phyloP scores from a whole-genome alignment of 2,797 vertebrate genomes.

The Hipposideros larvatus region DNA sequence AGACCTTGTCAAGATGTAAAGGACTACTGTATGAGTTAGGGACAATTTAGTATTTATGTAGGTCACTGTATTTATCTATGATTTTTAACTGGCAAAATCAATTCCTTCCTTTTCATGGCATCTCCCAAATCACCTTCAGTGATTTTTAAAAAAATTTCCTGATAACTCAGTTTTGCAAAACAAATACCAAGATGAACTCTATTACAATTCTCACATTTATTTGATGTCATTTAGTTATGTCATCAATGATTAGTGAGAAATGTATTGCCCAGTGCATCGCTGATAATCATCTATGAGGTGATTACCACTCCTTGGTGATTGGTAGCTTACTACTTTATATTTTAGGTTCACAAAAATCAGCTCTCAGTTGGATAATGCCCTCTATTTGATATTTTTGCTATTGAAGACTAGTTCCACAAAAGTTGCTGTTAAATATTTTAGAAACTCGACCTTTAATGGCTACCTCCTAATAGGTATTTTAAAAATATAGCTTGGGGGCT shows the following conservation, averaged over 20 bases:
- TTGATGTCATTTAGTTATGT: neutral
- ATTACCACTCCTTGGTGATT: neutral
- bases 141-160: neutral
- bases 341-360: neutral
- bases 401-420: neutral
- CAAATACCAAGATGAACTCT: neutral
- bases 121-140: neutral
- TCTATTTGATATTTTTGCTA: neutral
- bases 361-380: neutral
- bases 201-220: neutral
- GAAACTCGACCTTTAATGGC: slow-evolving; percentile 2
- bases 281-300: neutral
- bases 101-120: neutral
- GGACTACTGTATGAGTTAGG: neutral
- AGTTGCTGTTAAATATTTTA: slow-evolving; percentile 14
- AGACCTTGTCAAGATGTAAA: neutral
- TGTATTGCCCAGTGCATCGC: neutral
- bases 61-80: neutral
- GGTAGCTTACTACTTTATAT: neutral
- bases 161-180: neutral
- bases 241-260: neutral
- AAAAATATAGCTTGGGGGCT: neutral
- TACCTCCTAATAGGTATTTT: neutral
- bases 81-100: neutral
- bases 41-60: neutral